Percentiles rank a stretch among this genome's conserved stretches.
These are phyloP conservation scores for Phocides pigmalion DNA, from an alignment of 1,140 invertebrate species.

Conservation along the genomic window DNA sequence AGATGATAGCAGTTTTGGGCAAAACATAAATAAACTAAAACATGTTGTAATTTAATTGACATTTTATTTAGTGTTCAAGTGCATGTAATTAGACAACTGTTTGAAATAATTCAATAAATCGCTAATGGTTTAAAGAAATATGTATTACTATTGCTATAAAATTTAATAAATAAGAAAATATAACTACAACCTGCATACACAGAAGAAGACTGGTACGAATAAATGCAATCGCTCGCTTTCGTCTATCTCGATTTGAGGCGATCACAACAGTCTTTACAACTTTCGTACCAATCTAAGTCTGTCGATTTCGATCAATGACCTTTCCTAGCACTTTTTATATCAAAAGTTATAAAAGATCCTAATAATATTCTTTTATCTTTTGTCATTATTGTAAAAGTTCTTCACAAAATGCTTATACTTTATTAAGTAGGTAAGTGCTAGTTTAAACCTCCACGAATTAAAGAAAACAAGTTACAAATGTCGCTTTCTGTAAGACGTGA, in stretches of 20 bases:
- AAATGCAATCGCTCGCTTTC: conserved; percentile 64
- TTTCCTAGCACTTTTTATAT: conserved; percentile 81
- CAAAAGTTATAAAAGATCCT: conserved; percentile 81
- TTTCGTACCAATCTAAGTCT: conserved; percentile 77
- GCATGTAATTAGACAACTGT: conserved; percentile 51
- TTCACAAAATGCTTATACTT: conserved; percentile 72
- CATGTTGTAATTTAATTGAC: conserved; percentile 56
- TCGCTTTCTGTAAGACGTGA: conserved; percentile 75
- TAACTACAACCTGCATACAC: conserved; percentile 75
- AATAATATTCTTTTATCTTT: conserved; percentile 67
- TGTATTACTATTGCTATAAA: conserved; percentile 73
- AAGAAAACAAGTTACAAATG: conserved; percentile 70
- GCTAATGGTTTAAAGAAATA: conserved; percentile 59
- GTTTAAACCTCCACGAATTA: conserved; percentile 63
- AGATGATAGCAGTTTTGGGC: conserved; percentile 63
- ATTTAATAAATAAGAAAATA: conserved; percentile 81
- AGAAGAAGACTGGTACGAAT: conserved; percentile 77
- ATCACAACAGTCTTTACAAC: conserved; percentile 63
- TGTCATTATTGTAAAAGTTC: conserved; percentile 69
- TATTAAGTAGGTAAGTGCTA: conserved; percentile 70
- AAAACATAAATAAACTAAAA: conserved; percentile 67
- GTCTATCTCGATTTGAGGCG: conserved; percentile 44
- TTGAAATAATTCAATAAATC: conserved; percentile 57
- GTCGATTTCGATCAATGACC: conserved; percentile 54
- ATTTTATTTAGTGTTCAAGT: conserved; percentile 50